Evolutionary conservation across 2,888 invertebrate genomes (phyloP).

Genomic region (Barypeithes pellucidus): DNA sequence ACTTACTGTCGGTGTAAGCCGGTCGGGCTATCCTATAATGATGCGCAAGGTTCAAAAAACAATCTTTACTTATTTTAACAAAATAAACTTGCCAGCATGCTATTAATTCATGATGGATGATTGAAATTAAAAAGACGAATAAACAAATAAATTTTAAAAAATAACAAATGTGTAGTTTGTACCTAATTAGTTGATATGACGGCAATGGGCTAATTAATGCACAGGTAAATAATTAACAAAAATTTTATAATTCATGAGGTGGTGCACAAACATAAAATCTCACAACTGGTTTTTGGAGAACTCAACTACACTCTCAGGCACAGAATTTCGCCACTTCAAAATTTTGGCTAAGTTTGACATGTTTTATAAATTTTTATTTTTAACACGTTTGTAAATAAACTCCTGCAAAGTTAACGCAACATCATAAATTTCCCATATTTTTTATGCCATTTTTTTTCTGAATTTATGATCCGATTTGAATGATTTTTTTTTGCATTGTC

Average conservation of each 20-base stretch:
- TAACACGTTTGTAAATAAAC: too few species aligned
- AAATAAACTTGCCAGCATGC: constrained; percentile 64
- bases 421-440: too few species aligned
- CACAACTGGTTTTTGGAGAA: constrained; percentile 11
- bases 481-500: too few species aligned
- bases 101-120: constrained; percentile 35
- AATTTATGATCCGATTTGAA: too few species aligned
- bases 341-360: too few species aligned
- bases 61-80: constrained; percentile 76
- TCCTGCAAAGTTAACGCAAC: too few species aligned
- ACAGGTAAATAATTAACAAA: constrained; percentile 1
- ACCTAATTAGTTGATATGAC: constrained; percentile 19
- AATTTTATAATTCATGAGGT: constrained; percentile 5
- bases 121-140: constrained; percentile 46
- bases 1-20: constrained; percentile 69
- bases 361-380: too few species aligned
- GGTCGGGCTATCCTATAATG: constrained; percentile 81
- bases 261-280: neutral
- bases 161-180: constrained; percentile 26
- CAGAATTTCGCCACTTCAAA: too few species aligned
- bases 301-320: too few species aligned
- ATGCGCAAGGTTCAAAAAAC: constrained; percentile 84
- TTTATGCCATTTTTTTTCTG: too few species aligned
- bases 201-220: constrained; percentile 6
- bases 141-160: constrained; percentile 42